A percentile compares a stretch with the other conserved stretches of the same genome.
phyloP scores from a whole-genome alignment of 2,797 vertebrate species.

The Muraenolepis orangiensis region DNA sequence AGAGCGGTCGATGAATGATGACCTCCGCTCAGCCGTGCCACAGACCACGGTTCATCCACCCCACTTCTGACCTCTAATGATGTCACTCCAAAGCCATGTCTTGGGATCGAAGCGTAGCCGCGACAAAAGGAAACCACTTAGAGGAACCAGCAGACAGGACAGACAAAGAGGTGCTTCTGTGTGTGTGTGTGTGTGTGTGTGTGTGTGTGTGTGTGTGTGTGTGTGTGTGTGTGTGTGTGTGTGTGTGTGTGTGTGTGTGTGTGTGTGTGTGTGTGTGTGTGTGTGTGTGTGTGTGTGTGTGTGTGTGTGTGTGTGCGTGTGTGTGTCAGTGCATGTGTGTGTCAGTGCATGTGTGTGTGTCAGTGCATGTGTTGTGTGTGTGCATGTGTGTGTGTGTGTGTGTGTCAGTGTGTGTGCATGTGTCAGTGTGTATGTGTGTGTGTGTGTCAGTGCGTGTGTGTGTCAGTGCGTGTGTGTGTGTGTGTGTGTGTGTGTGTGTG shows the following conservation, averaged over 20 bases:
- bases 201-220: conserved; percentile 1
- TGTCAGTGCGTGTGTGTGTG: background rate
- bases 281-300: background rate
- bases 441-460: background rate
- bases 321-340: background rate
- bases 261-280: conserved; percentile 15
- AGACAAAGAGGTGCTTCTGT: background rate
- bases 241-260: conserved; percentile 7
- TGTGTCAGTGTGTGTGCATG: background rate
- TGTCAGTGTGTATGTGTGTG: no score
- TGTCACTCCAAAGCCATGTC: conserved; percentile 52
- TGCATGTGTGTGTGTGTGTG: no score
- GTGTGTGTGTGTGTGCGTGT: no score
- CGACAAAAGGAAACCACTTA: conserved; percentile 39
- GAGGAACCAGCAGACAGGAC: conserved; percentile 12
- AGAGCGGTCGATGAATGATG: conserved; percentile 18
- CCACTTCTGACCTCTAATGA: conserved; percentile 46
- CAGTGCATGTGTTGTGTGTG: no score
- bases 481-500: no score
- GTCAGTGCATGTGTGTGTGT: no score
- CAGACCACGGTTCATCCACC: conserved; percentile 16
- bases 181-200: background rate
- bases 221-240: background rate
- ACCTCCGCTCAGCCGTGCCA: conserved; percentile 29
- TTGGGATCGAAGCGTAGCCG: conserved; percentile 39